Conservation (phyloP, 2,797 vertebrate genomes). For the Diglossa cyanea region DNA sequence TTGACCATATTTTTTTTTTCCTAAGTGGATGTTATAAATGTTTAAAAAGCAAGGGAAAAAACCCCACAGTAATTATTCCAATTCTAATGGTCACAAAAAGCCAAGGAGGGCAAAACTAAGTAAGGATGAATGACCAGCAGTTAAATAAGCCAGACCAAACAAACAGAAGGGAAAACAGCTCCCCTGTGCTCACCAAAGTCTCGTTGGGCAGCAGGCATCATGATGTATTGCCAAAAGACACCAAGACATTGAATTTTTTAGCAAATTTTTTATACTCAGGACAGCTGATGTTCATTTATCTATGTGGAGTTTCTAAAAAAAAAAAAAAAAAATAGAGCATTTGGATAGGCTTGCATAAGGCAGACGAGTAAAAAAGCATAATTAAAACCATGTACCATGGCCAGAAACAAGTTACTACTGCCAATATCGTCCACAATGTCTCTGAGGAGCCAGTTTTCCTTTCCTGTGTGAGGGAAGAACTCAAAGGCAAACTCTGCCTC, state of each 20-base stretch:
- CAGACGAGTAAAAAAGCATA: background rate
- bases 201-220: background rate
- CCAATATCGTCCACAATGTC: constrained; percentile 12
- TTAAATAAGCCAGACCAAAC: constrained; percentile 37
- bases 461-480: constrained; percentile 41
- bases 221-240: background rate
- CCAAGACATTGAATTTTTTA: background rate
- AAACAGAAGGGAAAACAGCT: background rate
- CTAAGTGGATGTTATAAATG: constrained; percentile 55
- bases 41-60: constrained; percentile 47
- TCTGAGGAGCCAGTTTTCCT: constrained; percentile 29
- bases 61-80: constrained; percentile 35
- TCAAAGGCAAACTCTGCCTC: background rate
- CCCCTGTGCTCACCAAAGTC: background rate
- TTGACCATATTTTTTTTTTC: background rate
- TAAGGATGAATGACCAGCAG: constrained; percentile 34
- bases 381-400: constrained; percentile 10
- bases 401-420: constrained; percentile 14
- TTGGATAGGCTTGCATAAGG: background rate
- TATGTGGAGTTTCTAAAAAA: background rate
- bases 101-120: constrained; percentile 32
- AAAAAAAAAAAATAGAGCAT: background rate
- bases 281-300: background rate
- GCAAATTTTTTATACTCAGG: background rate
- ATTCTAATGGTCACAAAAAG: constrained; percentile 41